Conservation (phyloP, 2,888 invertebrate genomes). For the Spilarctia lutea region DNA sequence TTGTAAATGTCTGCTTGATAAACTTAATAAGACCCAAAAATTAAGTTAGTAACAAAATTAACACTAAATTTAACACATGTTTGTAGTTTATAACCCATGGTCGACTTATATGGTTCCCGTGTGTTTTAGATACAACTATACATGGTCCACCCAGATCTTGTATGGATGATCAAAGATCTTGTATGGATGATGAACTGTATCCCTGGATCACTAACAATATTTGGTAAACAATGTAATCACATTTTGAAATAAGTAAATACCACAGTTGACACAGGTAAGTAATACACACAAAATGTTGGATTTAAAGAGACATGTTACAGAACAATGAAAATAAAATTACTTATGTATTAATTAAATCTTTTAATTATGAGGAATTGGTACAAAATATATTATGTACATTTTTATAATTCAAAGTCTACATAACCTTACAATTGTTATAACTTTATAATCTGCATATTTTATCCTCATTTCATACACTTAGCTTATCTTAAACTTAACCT, state of each 20-base stretch:
- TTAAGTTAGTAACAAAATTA: too few species aligned
- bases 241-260: not conserved
- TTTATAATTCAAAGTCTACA: not conserved
- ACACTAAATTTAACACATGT: too few species aligned
- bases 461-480: not conserved
- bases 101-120: not conserved
- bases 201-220: not conserved
- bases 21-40: too few species aligned
- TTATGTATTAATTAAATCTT: not conserved
- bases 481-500: conserved; percentile 14
- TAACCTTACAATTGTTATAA: not conserved
- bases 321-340: not conserved
- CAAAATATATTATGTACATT: conserved; percentile 12
- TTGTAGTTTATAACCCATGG: too few species aligned
- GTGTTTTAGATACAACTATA: not conserved
- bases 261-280: not conserved
- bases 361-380: conserved; percentile 6
- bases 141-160: not conserved
- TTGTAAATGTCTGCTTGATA: too few species aligned
- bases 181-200: too few species aligned
- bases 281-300: not conserved
- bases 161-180: too few species aligned
- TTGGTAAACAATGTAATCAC: too few species aligned
- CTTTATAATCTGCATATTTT: not conserved
- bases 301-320: not conserved